phyloP scores from a whole-genome alignment of 2,113 vertebrate genomes.

The Eurypyga helias region DNA sequence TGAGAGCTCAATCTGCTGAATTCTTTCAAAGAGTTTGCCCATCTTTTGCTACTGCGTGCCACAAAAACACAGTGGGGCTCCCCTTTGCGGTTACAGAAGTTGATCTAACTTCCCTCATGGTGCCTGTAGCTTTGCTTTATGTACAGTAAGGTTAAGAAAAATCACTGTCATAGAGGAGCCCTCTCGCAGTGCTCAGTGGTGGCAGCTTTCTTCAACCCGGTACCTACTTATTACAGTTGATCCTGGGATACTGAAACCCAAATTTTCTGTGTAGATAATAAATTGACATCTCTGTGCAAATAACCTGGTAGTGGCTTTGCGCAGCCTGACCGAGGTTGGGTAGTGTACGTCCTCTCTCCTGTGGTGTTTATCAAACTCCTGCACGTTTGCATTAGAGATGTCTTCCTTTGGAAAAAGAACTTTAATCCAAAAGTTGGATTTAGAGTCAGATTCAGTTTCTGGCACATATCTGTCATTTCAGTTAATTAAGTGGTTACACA shows the following conservation, averaged over 20 bases:
- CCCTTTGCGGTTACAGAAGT: neutral
- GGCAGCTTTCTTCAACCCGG: neutral
- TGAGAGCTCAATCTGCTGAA: neutral
- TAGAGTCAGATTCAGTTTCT: neutral
- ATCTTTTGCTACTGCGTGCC: neutral
- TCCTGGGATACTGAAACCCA: neutral
- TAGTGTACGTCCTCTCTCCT: neutral
- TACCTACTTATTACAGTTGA: neutral
- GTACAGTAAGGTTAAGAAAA: neutral
- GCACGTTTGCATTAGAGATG: neutral
- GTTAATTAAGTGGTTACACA: neutral
- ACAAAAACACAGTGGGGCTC: neutral
- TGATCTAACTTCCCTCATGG: neutral
- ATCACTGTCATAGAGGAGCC: neutral
- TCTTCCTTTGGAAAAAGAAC: neutral
- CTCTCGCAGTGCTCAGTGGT: neutral
- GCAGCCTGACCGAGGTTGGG: neutral
- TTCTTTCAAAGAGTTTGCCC: neutral
- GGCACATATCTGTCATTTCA: neutral
- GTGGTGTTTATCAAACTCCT: neutral
- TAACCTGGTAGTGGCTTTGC: neutral
- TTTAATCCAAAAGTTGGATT: neutral
- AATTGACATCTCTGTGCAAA: neutral
- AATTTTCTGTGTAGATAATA: neutral
- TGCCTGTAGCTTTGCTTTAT: neutral